Percentiles rank a stretch among this genome's conserved stretches.
These are phyloP conservation scores for Gobiocypris rarus DNA, from an alignment of 2,113 vertebrate genomes.

Conservation along the genomic window DNA sequence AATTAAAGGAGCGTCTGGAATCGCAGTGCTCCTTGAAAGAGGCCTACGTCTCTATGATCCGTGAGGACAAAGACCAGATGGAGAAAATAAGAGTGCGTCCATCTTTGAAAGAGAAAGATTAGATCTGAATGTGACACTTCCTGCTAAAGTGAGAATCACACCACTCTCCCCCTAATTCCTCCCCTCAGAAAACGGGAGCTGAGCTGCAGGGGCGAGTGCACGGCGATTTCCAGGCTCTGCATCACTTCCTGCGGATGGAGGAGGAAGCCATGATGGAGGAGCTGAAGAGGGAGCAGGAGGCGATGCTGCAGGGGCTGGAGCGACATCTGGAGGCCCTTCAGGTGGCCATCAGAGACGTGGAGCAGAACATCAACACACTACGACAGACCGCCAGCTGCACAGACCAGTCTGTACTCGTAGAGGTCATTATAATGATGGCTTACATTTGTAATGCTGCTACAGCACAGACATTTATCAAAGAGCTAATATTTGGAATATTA, in stretches of 20 bases:
- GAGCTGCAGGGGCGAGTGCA: constrained; percentile 76
- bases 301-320: constrained; percentile 67
- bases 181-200: constrained; percentile 59
- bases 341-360: constrained; percentile 66
- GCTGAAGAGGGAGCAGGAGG: constrained; percentile 71
- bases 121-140: too few species aligned
- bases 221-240: constrained; percentile 78
- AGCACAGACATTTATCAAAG: background rate
- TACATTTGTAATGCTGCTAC: background rate
- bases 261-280: constrained; percentile 76
- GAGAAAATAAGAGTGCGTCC: constrained; percentile 76
- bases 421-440: constrained; percentile 68
- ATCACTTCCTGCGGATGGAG: constrained; percentile 78
- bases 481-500: constrained; percentile 1
- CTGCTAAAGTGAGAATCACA: too few species aligned
- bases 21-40: constrained; percentile 69
- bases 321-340: constrained; percentile 66
- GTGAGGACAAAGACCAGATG: constrained; percentile 71
- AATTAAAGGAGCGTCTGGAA: constrained; percentile 75
- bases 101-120: background rate
- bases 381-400: constrained; percentile 60
- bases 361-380: constrained; percentile 66
- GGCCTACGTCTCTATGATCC: constrained; percentile 68
- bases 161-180: background rate
- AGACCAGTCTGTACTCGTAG: constrained; percentile 59